These are phyloP conservation scores for Actenoides hombroni DNA, from an alignment of 2,113 vertebrate genomes.

Conservation along the genomic window DNA sequence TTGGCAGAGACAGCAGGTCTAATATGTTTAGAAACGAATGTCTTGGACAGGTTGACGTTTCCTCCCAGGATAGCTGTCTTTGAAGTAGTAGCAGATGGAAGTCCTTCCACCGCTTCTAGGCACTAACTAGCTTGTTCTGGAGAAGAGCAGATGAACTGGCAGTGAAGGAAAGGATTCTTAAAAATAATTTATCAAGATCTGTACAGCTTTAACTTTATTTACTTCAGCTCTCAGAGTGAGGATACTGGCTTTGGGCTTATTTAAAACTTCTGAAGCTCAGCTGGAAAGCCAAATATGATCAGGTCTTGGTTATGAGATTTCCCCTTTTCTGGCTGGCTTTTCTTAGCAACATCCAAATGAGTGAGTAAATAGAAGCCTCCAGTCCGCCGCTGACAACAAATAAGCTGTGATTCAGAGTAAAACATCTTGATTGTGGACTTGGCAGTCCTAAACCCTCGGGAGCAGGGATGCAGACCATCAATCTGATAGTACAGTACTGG, in stretches of 20 bases:
- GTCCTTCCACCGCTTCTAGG: background rate
- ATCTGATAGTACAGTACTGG: background rate
- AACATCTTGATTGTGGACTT: slow-evolving; percentile 5
- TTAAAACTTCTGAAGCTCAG: slow-evolving; percentile 1
- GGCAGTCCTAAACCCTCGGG: background rate
- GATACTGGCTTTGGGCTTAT: background rate
- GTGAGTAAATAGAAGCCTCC: slow-evolving; percentile 40
- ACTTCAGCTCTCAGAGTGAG: background rate
- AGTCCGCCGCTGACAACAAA: background rate
- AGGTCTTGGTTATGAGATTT: background rate
- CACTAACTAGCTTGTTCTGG: background rate
- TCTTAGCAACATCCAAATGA: background rate
- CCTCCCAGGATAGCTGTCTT: background rate
- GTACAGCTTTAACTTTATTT: background rate
- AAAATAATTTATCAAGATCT: background rate
- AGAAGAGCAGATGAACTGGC: background rate
- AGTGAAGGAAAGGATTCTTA: background rate
- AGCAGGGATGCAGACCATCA: background rate
- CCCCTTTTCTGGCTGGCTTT: background rate
- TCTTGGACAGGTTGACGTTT: background rate
- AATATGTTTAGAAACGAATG: background rate
- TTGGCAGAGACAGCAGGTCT: background rate
- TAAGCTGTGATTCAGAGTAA: background rate
- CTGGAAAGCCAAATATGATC: slow-evolving; percentile 21
- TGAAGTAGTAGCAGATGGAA: background rate